Percentiles rank a stretch among this genome's conserved stretches.
These are phyloP conservation scores for Lacerta agilis DNA, from an alignment of 2,797 vertebrate species.

Conservation along the genomic window DNA sequence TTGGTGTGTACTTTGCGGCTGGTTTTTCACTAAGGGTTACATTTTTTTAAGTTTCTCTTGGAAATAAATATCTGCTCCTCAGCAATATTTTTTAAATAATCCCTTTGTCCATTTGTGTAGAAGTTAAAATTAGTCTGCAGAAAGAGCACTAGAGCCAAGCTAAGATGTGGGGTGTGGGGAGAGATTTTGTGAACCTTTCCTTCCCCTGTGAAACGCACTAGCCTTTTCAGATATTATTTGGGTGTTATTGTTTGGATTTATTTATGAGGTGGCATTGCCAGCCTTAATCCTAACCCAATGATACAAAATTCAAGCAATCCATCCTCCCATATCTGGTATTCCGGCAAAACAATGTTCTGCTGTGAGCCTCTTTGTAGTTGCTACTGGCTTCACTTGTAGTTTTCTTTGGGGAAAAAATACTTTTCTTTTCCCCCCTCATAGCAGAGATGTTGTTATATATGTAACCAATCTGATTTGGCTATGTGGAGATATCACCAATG, in stretches of 20 bases:
- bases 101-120: constrained; percentile 8
- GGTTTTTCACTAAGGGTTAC: constrained; percentile 19
- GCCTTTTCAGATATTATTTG: background rate
- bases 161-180: background rate
- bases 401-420: background rate
- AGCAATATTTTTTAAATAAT: constrained; percentile 51
- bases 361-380: background rate
- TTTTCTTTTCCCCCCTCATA: background rate
- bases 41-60: constrained; percentile 43
- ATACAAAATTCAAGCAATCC: background rate
- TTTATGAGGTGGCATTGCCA: rapidly evolving
- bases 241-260: constrained; percentile 16
- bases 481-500: background rate
- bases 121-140: constrained; percentile 1
- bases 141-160: background rate
- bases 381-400: background rate
- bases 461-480: background rate
- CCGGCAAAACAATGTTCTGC: background rate
- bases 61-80: constrained; percentile 43
- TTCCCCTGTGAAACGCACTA: background rate
- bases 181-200: background rate
- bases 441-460: too few species aligned
- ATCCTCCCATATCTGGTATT: background rate
- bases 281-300: background rate
- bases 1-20: constrained; percentile 18